A percentile compares a stretch with the other conserved stretches of the same genome.
phyloP scores from a whole-genome alignment of 2,113 vertebrate species.

The Salvelinus alpinus region DNA sequence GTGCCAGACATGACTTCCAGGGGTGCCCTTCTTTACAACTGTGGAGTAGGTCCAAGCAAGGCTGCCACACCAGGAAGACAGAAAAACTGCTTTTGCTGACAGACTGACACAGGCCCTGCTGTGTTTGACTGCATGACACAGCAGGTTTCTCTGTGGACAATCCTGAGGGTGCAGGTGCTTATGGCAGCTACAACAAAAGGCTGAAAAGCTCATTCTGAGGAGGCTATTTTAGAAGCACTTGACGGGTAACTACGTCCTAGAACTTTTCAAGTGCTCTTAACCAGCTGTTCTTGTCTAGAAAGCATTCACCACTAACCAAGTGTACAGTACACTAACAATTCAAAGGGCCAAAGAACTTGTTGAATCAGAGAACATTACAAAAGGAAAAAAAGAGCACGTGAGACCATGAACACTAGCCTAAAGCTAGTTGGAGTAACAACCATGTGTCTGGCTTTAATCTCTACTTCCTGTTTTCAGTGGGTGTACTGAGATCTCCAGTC shows the following conservation, averaged over 20 bases:
- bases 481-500: background rate
- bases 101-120: slow-evolving; percentile 42
- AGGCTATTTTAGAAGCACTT: background rate
- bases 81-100: slow-evolving; percentile 45
- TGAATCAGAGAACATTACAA: no score
- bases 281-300: slow-evolving; percentile 1
- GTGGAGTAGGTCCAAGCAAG: slow-evolving; percentile 7
- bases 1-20: slow-evolving; percentile 21
- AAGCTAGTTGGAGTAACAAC: background rate
- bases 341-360: no score
- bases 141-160: slow-evolving; percentile 25
- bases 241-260: background rate
- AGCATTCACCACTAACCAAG: background rate
- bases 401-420: background rate
- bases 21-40: slow-evolving; percentile 33
- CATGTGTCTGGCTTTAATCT: background rate
- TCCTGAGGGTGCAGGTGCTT: slow-evolving; percentile 53
- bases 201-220: slow-evolving; percentile 10
- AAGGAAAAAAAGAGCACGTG: no score
- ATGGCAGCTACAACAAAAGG: slow-evolving; percentile 64
- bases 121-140: slow-evolving; percentile 26
- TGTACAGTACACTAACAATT: no score
- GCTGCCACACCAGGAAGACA: background rate
- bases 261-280: background rate
- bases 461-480: background rate